These are phyloP conservation scores for Onchidella celtica DNA, from an alignment of 2,888 invertebrate species.

Conservation along the genomic window DNA sequence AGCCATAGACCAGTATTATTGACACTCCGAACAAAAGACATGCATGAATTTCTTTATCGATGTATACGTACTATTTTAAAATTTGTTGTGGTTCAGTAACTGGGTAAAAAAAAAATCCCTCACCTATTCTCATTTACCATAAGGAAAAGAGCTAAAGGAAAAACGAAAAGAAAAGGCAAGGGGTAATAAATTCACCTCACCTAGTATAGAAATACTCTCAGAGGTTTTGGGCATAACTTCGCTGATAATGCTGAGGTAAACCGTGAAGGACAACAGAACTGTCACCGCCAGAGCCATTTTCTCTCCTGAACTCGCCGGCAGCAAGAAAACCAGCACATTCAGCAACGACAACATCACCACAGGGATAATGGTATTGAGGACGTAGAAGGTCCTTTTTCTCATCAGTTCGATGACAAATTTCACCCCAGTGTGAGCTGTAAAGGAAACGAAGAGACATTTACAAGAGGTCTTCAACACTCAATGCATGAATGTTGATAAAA, in stretches of 20 bases:
- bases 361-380: constrained; percentile 65
- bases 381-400: constrained; percentile 64
- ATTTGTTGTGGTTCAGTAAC: no score
- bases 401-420: constrained; percentile 58
- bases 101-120: no score
- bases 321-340: constrained; percentile 64
- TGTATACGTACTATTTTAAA: no score
- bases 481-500: background rate
- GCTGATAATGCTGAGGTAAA: constrained; percentile 66
- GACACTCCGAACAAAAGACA: no score
- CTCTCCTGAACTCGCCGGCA: constrained; percentile 65
- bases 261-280: constrained; percentile 66
- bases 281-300: constrained; percentile 69
- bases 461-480: no score
- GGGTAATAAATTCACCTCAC: no score
- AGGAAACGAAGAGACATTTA: no score
- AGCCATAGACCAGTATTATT: no score
- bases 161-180: no score
- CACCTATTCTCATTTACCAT: no score
- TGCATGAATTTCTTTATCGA: no score
- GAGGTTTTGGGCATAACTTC: constrained; percentile 69
- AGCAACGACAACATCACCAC: constrained; percentile 65
- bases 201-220: constrained; percentile 66
- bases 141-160: no score
- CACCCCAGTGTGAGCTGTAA: constrained; percentile 58